Evolutionary conservation across 2,113 vertebrate genomes (phyloP).

Genomic region (Miniopterus natalensis): DNA sequence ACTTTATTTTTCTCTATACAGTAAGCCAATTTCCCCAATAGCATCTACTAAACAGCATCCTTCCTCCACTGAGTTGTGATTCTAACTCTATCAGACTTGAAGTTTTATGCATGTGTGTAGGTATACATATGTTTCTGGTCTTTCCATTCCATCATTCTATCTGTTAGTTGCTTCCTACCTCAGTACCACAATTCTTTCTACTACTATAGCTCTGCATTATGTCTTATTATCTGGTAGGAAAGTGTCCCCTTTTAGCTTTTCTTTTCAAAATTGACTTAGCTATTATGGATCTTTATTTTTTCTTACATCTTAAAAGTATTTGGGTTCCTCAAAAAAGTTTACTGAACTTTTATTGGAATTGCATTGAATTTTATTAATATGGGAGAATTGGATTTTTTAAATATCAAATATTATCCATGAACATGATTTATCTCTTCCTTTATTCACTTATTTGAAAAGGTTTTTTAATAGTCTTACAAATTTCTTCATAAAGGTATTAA

Average conservation of each 20-base stretch:
- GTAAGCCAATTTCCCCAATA: background rate
- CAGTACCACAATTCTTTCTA: background rate
- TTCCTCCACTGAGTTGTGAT: background rate
- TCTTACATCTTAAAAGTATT: background rate
- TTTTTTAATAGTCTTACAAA: conserved; percentile 25
- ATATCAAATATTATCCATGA: background rate
- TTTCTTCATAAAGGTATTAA: background rate
- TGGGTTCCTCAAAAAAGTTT: background rate
- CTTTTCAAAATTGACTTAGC: conserved; percentile 32
- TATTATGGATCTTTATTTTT: background rate
- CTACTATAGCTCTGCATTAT: background rate
- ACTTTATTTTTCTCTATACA: background rate
- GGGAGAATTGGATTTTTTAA: conserved; percentile 25
- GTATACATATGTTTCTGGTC: background rate
- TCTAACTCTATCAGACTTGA: background rate
- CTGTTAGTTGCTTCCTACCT: background rate
- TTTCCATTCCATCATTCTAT: background rate
- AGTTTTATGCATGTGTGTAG: background rate
- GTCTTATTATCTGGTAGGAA: background rate
- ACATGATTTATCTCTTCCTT: conserved; percentile 7
- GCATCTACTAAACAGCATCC: background rate
- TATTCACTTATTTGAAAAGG: background rate
- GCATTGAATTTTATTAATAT: conserved; percentile 11
- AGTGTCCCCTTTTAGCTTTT: background rate
- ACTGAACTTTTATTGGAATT: background rate